Evolutionary conservation across 2,113 vertebrate genomes (phyloP).

Genomic region (Salminus brasiliensis): DNA sequence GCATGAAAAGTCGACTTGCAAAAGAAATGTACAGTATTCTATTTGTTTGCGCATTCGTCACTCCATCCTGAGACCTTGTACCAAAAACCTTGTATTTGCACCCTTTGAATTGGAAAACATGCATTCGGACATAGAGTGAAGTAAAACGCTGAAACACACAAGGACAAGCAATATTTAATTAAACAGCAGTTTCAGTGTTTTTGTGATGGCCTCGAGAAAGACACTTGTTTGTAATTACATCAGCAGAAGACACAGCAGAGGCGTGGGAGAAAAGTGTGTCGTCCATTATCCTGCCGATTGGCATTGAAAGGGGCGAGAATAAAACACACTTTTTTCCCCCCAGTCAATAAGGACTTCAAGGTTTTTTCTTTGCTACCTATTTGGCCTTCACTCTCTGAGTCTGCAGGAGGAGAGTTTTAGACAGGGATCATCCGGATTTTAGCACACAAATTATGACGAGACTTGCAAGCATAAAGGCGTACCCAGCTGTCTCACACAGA

Average conservation of each 20-base stretch:
- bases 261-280: neutral
- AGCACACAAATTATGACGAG: neutral
- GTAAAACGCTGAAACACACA: conserved; percentile 9
- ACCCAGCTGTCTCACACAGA: neutral
- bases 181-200: conserved; percentile 36
- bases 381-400: conserved; percentile 72
- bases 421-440: conserved; percentile 23
- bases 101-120: conserved; percentile 27
- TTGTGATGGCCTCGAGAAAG: conserved; percentile 39
- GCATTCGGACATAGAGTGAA: conserved; percentile 17
- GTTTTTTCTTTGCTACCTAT: conserved; percentile 73
- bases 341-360: conserved; percentile 83
- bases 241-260: conserved; percentile 39
- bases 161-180: conserved; percentile 40
- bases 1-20: neutral
- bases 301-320: conserved; percentile 80
- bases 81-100: neutral
- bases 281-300: conserved; percentile 62
- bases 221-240: conserved; percentile 49
- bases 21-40: neutral
- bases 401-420: conserved; percentile 35
- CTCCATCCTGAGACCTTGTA: conserved; percentile 12
- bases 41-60: neutral
- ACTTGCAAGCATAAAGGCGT: neutral
- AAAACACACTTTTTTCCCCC: conserved; percentile 77